Percentiles rank a stretch among this genome's conserved stretches.
Conservation (phyloP, 2,888 invertebrate species). For the Hemistola chrysoprasaria region DNA sequence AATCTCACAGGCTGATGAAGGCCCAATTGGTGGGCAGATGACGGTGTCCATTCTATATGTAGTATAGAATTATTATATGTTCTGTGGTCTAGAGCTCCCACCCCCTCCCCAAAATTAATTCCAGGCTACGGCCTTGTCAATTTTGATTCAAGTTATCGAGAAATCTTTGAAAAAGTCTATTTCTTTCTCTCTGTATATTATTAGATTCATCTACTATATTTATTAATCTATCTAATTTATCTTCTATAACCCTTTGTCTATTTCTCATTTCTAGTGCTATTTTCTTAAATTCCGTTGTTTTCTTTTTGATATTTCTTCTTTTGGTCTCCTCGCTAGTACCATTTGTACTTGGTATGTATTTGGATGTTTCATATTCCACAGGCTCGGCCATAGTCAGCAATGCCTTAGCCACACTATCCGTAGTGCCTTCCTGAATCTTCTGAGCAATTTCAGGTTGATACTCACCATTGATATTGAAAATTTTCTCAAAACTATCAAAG, state of each 20-base stretch:
- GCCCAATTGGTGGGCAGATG: too few relatives aligned
- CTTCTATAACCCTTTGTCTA: slow-evolving; percentile 66
- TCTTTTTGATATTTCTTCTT: slow-evolving; percentile 51
- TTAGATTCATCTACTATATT: slow-evolving; percentile 75
- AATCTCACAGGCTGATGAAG: too few relatives aligned
- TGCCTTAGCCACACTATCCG: slow-evolving; percentile 61
- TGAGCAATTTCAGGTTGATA: slow-evolving; percentile 68
- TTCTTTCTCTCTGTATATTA: slow-evolving; percentile 68
- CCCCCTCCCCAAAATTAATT: too few relatives aligned
- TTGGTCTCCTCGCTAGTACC: slow-evolving; percentile 52
- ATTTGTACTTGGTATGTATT: slow-evolving; percentile 50
- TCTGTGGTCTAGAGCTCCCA: too few relatives aligned
- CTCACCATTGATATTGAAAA: slow-evolving; percentile 64
- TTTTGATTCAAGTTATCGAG: slow-evolving; percentile 56
- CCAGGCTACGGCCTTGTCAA: too few relatives aligned
- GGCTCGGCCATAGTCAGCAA: slow-evolving; percentile 56
- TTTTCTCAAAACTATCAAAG: slow-evolving; percentile 69
- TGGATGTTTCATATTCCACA: slow-evolving; percentile 42
- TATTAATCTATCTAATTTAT: slow-evolving; percentile 70
- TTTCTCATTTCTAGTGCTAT: slow-evolving; percentile 68
- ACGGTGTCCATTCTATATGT: too few relatives aligned
- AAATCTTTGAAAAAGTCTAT: slow-evolving; percentile 67
- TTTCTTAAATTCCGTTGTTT: slow-evolving; percentile 63
- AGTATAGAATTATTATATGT: too few relatives aligned
- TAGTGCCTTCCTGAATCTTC: slow-evolving; percentile 57